These are phyloP conservation scores for Corythaixoides concolor DNA, from an alignment of 2,113 vertebrate genomes.

Conservation along the genomic window DNA sequence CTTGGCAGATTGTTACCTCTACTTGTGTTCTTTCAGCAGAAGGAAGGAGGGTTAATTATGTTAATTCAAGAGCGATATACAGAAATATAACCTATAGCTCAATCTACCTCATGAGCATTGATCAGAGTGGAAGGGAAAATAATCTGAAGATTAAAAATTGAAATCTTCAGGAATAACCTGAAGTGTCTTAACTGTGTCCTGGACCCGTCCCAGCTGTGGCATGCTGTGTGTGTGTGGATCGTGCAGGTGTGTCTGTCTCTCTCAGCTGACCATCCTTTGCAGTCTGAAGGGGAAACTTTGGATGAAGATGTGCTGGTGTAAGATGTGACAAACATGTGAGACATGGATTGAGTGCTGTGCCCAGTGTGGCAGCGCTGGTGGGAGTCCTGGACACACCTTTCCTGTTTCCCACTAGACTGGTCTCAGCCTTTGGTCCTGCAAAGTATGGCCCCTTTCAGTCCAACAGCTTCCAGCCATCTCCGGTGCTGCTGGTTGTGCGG, in stretches of 20 bases:
- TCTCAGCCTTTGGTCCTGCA: neutral
- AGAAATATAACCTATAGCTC: neutral
- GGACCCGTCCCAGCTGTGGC: neutral
- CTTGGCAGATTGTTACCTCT: neutral
- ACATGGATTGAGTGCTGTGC: rapidly evolving
- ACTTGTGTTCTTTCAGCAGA: neutral
- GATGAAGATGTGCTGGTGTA: neutral
- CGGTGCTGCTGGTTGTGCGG: neutral
- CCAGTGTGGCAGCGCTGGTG: neutral
- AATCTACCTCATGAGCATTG: neutral
- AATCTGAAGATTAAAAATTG: neutral
- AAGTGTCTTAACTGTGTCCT: neutral
- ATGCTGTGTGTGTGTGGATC: neutral
- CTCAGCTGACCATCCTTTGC: neutral
- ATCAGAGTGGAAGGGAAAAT: neutral
- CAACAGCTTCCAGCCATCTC: neutral
- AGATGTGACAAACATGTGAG: neutral
- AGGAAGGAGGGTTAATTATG: neutral
- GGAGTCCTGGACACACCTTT: neutral
- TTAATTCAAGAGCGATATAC: neutral
- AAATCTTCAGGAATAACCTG: neutral
- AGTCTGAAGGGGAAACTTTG: neutral
- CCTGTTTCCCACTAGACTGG: neutral
- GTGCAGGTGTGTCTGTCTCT: neutral
- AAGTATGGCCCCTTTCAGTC: neutral